Percentiles rank a stretch among this genome's conserved stretches.
These are phyloP conservation scores for Micoletzkya japonica DNA, from an alignment of 2,888 invertebrate genomes.

Conservation along the genomic window DNA sequence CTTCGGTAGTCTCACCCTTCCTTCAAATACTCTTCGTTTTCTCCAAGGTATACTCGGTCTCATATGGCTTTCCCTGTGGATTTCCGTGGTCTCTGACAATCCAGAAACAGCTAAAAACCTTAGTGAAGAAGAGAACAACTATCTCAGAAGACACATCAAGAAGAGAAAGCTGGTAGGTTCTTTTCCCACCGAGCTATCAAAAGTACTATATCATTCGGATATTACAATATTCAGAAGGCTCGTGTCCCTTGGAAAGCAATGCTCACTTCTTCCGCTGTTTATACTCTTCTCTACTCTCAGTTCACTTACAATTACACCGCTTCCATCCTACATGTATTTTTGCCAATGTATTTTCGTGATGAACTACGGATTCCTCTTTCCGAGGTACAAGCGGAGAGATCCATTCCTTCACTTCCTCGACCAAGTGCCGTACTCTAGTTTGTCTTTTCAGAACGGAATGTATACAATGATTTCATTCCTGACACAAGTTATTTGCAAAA, in stretches of 20 bases:
- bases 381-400: too few relatives aligned
- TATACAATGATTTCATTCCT: too few relatives aligned
- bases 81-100: background rate
- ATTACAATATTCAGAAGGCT: background rate
- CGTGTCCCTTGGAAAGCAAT: conserved; percentile 4
- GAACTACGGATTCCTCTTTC: too few relatives aligned
- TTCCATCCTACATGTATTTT: conserved; percentile 10
- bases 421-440: too few relatives aligned
- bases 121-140: background rate
- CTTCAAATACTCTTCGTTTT: too few relatives aligned
- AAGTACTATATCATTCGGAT: background rate
- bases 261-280: background rate
- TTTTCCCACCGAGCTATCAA: background rate
- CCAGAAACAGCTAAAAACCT: background rate
- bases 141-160: background rate
- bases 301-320: conserved; percentile 18
- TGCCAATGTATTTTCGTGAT: too few relatives aligned
- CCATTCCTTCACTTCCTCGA: too few relatives aligned
- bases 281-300: conserved; percentile 12
- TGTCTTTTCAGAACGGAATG: too few relatives aligned
- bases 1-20: too few relatives aligned
- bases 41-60: too few relatives aligned
- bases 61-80: too few relatives aligned
- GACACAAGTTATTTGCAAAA: too few relatives aligned
- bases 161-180: background rate